Evolutionary conservation across 2,888 invertebrate species (phyloP).

Genomic region (Holacanthella duospinosa): DNA sequence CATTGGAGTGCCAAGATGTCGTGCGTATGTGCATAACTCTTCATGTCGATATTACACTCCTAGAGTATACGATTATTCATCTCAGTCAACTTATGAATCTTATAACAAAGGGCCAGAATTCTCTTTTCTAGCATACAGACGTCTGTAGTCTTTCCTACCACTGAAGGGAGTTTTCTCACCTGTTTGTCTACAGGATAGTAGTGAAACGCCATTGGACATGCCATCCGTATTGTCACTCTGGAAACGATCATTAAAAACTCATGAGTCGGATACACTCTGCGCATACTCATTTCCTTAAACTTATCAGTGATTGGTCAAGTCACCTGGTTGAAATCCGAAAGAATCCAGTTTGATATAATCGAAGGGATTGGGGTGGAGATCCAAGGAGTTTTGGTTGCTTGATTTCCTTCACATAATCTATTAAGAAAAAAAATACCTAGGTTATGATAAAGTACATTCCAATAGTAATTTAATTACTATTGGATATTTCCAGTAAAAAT

Average conservation of each 20-base stretch:
- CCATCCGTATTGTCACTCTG: neutral
- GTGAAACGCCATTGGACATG: neutral
- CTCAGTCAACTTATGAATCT: neutral
- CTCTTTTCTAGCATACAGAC: no score
- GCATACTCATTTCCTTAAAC: no score
- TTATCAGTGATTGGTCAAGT: no score
- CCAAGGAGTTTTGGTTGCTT: neutral
- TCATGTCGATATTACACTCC: neutral
- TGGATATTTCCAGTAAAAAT: neutral
- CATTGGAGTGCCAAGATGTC: neutral
- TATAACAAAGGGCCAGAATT: no score
- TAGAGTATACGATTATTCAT: no score
- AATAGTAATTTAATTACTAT: no score
- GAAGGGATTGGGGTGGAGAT: neutral
- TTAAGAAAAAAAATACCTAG: no score
- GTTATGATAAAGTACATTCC: no score
- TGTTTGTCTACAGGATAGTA: neutral
- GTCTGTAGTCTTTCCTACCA: no score
- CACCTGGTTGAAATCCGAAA: neutral
- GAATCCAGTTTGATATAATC: neutral
- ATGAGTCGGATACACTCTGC: no score
- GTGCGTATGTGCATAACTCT: constrained; percentile 1
- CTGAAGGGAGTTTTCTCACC: neutral
- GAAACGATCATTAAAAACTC: no score
- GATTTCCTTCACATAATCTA: constrained; percentile 1